Evolutionary conservation across 2,888 invertebrate species (phyloP).

Genomic region (Synergus laeviventris): DNA sequence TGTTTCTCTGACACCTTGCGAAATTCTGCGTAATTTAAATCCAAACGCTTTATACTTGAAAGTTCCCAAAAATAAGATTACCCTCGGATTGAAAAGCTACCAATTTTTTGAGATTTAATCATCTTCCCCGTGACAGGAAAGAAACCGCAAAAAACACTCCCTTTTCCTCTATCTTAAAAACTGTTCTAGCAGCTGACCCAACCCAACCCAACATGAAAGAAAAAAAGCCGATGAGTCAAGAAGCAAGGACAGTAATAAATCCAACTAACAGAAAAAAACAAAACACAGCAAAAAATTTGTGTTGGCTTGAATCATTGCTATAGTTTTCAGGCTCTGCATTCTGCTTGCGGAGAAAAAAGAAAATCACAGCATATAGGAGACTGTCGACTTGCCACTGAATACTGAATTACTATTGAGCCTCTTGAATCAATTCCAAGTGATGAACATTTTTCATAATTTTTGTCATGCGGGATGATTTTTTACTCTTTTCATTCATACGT

Average conservation of each 20-base stretch:
- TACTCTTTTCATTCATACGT: not conserved
- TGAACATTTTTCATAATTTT: too few species aligned
- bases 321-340: conserved; percentile 11
- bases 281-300: not conserved
- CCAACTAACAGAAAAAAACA: not conserved
- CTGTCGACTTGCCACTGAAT: conserved; percentile 1
- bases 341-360: not conserved
- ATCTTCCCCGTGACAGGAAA: not conserved
- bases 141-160: not conserved
- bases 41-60: too few species aligned
- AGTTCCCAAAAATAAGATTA: too few species aligned
- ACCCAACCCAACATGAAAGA: not conserved
- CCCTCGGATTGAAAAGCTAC: too few species aligned
- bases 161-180: not conserved
- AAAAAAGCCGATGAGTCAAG: not conserved
- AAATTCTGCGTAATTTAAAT: too few species aligned
- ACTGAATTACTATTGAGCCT: conserved; percentile 22
- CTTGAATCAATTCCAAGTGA: conserved; percentile 12
- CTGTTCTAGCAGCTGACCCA: not conserved
- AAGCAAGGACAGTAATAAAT: conserved; percentile 29
- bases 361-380: conserved; percentile 20
- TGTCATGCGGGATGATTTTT: not conserved
- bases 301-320: conserved; percentile 24
- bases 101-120: not conserved
- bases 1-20: not conserved